Evolutionary conservation across 2,797 vertebrate genomes (phyloP).

Genomic region (Sardinella longiceps): DNA sequence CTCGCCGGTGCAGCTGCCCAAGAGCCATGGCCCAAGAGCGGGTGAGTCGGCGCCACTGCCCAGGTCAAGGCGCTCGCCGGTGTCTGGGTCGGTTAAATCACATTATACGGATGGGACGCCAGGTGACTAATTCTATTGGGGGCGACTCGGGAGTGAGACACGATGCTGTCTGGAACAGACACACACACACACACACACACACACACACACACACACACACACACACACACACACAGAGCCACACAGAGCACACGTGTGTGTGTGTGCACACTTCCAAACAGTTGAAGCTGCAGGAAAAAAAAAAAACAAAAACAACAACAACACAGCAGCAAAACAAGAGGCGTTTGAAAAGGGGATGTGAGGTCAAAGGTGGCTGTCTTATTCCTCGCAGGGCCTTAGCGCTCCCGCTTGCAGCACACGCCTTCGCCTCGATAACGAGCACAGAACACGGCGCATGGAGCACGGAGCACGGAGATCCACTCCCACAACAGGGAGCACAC

Average conservation of each 20-base stretch:
- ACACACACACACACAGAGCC: constrained; percentile 51
- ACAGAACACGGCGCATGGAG: too few species aligned
- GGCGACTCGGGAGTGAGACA: background rate
- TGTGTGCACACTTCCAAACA: constrained; percentile 40
- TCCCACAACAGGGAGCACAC: background rate
- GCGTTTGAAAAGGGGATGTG: background rate
- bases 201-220: background rate
- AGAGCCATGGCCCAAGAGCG: background rate
- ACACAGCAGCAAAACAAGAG: too few species aligned
- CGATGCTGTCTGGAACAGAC: background rate
- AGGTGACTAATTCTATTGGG: background rate
- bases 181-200: background rate
- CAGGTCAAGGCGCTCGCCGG: constrained; percentile 6
- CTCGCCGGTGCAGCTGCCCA: background rate
- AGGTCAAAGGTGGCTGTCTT: background rate
- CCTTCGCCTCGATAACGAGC: background rate
- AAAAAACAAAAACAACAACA: background rate
- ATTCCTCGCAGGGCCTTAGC: background rate
- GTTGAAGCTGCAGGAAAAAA: constrained; percentile 36
- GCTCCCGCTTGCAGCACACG: background rate
- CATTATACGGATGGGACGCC: constrained; percentile 43
- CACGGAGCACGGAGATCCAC: background rate
- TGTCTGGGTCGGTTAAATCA: constrained; percentile 49
- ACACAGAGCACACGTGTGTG: constrained; percentile 31
- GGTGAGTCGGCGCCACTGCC: constrained; percentile 23